Evolutionary conservation across 2,797 vertebrate genomes (phyloP).

Genomic region (Tachyglossus aculeatus): DNA sequence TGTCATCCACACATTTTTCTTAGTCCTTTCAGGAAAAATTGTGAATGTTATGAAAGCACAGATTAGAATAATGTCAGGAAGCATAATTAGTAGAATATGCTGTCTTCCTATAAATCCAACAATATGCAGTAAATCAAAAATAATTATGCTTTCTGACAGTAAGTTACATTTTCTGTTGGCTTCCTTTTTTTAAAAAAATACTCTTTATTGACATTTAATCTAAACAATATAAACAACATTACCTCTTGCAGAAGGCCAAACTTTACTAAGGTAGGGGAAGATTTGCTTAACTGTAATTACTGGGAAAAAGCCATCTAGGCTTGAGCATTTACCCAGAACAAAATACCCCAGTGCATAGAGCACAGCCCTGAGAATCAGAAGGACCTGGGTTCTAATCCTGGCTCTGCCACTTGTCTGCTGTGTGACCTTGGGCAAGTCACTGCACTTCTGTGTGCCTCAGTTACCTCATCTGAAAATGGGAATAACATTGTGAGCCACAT

Average conservation of each 20-base stretch:
- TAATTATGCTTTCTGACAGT: constrained; percentile 27
- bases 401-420: too few species aligned
- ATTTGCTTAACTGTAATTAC: not conserved
- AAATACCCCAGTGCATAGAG: too few species aligned
- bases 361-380: too few species aligned
- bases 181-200: not conserved
- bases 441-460: too few species aligned
- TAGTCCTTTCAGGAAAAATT: not conserved
- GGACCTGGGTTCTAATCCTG: too few species aligned
- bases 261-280: not conserved
- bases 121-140: constrained; percentile 43
- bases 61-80: not conserved
- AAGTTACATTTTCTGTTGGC: constrained; percentile 35
- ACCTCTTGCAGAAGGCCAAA: not conserved
- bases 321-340: too few species aligned
- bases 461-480: too few species aligned
- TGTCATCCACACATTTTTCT: not conserved
- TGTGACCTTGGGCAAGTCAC: too few species aligned
- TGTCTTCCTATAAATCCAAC: constrained; percentile 22
- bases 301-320: not conserved
- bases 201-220: constrained; percentile 13
- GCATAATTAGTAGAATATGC: constrained; percentile 6
- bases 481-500: too few species aligned
- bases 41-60: constrained; percentile 3
- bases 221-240: constrained; percentile 15